Evolutionary conservation across 2,888 invertebrate species (phyloP).

Genomic region (Epistrophella euchroma): DNA sequence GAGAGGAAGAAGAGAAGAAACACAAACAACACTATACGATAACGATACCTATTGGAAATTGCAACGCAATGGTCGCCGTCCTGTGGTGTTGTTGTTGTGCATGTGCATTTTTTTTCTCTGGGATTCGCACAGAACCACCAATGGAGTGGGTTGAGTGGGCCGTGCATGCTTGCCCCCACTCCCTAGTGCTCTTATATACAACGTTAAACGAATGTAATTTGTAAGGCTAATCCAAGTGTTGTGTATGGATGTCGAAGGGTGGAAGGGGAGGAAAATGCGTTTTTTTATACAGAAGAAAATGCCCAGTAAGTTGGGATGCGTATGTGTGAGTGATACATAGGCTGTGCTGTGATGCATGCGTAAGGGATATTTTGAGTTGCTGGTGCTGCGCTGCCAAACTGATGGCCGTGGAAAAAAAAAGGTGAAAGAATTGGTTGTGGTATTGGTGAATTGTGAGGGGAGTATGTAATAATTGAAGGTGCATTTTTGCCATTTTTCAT

Average conservation of each 20-base stretch:
- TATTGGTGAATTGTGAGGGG: slow-evolving; percentile 51
- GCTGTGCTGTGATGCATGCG: slow-evolving; percentile 73
- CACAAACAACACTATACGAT: slow-evolving; percentile 53
- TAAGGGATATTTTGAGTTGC: slow-evolving; percentile 69
- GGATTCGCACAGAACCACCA: slow-evolving; percentile 57
- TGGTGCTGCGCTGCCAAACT: slow-evolving; percentile 35
- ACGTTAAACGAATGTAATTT: slow-evolving; percentile 60
- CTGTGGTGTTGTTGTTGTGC: slow-evolving; percentile 72
- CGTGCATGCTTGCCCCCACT: slow-evolving; percentile 67
- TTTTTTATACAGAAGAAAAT: slow-evolving; percentile 58
- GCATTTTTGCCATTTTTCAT: slow-evolving; percentile 68
- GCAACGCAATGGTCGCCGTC: slow-evolving; percentile 76
- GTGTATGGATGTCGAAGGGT: slow-evolving; percentile 26
- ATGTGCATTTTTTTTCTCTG: slow-evolving; percentile 54
- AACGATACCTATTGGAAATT: slow-evolving; percentile 71
- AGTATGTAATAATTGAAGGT: slow-evolving; percentile 70
- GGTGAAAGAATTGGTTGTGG: slow-evolving; percentile 32
- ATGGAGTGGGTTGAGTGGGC: slow-evolving; percentile 74
- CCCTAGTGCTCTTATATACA: slow-evolving; percentile 57
- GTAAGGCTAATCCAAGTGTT: slow-evolving; percentile 72
- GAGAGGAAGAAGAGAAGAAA: slow-evolving; percentile 43
- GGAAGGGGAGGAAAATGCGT: slow-evolving; percentile 66
- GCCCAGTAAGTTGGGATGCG: slow-evolving; percentile 59
- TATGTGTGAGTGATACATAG: slow-evolving; percentile 66
- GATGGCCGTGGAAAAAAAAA: slow-evolving; percentile 20